Evolutionary conservation across 2,797 vertebrate species (phyloP), one percentile per base, ranked within the genome.

Genomic region (Leontocebus nigricollis): DNA sequence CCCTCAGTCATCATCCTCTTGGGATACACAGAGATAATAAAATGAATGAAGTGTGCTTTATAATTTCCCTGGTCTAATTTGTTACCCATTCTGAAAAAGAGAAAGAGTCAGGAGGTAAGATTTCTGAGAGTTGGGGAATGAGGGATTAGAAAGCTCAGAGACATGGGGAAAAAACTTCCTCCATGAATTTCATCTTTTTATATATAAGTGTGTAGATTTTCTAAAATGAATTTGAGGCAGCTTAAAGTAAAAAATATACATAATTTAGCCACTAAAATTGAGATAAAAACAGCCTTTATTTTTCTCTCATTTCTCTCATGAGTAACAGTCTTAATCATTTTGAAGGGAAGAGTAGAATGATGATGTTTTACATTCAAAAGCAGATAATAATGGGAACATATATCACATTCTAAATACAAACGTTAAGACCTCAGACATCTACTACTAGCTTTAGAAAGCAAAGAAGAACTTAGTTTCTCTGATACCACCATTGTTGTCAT

Each of bases 381-480:
- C 22, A 30, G 88, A 61, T 59, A 72, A 88, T 70, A 93, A 7
- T 89, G 55, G 67, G 50, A 88, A 81, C 2, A 81, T 67, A 44
- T 52, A 76, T 44, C 83, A 3, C 39, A 61, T 76, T n/a, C 41
- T 33, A 81, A 84, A 94, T 50, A 72, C 3, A 93, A 67, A 61
- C 6, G 36, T 76, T 22, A 91, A 93, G 76, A 67, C 2, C n/a
- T 39, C 13, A 82, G 48, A 90, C 90, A 75, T 22, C 8, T 90
- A 79, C 67, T 93, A 27, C 10, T 36, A 75, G 11, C 61, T 81
- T 50, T 87, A 90, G 73, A 84, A 84, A 52, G 17, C 13, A 88
- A 59, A 72, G 85, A 70, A 90, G 39, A n/a, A 44, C 89, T 79
- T 92, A 88, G 48, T 57, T 81, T 76, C 52, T 95, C 20, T 92